Evolutionary conservation across 1,140 invertebrate genomes (phyloP).

Genomic region (Calliopsis andreniformis): DNA sequence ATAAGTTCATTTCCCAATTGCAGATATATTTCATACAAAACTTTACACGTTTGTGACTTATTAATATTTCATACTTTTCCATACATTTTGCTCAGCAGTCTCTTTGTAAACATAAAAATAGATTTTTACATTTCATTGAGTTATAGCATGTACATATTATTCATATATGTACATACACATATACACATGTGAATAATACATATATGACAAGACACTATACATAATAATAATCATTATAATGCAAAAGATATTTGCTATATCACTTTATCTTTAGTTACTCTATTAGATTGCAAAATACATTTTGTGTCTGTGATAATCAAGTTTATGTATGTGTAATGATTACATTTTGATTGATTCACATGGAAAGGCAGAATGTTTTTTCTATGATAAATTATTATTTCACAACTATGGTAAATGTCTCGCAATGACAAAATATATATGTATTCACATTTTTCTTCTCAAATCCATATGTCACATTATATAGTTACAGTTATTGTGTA

Average conservation of each 20-base stretch:
- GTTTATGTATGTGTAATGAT: slow-evolving; percentile 17
- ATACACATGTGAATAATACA: background rate
- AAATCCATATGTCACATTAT: slow-evolving; percentile 36
- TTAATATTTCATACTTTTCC: slow-evolving; percentile 19
- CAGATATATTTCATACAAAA: slow-evolving; percentile 44
- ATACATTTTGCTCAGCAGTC: slow-evolving; percentile 37
- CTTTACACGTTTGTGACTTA: slow-evolving; percentile 33
- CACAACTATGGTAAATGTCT: slow-evolving; percentile 9
- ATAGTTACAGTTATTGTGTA: too few relatives aligned
- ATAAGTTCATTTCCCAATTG: slow-evolving; percentile 22
- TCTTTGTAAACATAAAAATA: slow-evolving; percentile 66
- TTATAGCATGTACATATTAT: slow-evolving; percentile 50
- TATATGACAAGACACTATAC: slow-evolving; percentile 22
- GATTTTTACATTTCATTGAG: slow-evolving; percentile 50
- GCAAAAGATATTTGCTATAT: slow-evolving; percentile 39
- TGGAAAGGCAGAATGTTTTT: slow-evolving; percentile 34
- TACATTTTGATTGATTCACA: slow-evolving; percentile 44
- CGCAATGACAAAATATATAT: slow-evolving; percentile 46
- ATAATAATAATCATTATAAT: slow-evolving; percentile 16
- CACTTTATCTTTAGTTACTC: slow-evolving; percentile 15
- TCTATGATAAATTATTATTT: slow-evolving; percentile 28
- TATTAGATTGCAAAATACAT: slow-evolving; percentile 42
- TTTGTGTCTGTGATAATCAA: slow-evolving; percentile 18
- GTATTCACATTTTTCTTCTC: slow-evolving; percentile 26
- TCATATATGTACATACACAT: slow-evolving; percentile 14